Evolutionary conservation across 2,797 vertebrate genomes (phyloP), one percentile per base, ranked within the genome.

Genomic region (Todus mexicanus): DNA sequence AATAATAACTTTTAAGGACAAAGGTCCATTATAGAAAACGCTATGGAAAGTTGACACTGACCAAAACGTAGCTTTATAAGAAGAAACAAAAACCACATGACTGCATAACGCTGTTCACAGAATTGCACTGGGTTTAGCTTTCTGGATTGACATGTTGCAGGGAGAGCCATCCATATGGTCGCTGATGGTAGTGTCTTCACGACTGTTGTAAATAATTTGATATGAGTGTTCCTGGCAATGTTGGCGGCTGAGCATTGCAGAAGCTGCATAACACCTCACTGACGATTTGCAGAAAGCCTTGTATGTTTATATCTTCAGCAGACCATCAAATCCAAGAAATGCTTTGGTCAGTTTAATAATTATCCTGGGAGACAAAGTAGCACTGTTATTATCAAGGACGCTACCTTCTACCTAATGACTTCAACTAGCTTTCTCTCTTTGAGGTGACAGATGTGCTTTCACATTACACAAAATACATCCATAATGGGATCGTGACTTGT

Each of bases 241-340:
- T 7, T 86, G 70, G 71, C 53, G 63, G 69, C 42, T 50, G 66
- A 91, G 70, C 6, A n/a, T 22, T 68, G 53, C 79, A 89, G 86
- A 87, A 89, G 73, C 88, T 80, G 73, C 19, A 82, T 89, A 78
- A 74, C 4, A 16, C 69, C 76, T 48, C 54, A 71, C 5, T 90
- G 94, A 96, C 73, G 65, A 81, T 92, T 90, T 93, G 88, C 95
- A 97, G 97, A 96, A 95, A 88, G 17, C 10, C 31, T 25, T 56
- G 9, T 35, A 15, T 93, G 85, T 95, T 94, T 96, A 42, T 76
- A 50, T 94, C 93, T 95, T 78, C 96, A 97, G 75, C 80, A 96
- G 97, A 97, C 96, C 97, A 97, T 98, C 97, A 97, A 96, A 96
- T 97, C n/a, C 75, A 80, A 84, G 64, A 87, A 87, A 91, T 0